Base-by-base conservation (phyloP, 2,888 invertebrate species). In the Hedychridium roseum region DNA sequence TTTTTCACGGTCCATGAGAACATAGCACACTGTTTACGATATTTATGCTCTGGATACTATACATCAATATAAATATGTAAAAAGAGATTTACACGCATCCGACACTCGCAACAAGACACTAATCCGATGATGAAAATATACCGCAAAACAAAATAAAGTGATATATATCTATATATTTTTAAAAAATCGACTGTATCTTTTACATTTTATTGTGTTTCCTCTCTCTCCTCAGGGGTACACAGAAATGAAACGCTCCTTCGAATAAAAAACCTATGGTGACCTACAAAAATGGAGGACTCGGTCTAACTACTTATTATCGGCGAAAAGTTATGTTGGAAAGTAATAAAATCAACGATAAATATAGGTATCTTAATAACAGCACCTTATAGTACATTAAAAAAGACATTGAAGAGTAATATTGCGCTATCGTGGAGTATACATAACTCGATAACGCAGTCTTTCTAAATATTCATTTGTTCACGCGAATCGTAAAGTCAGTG, bases 161-260 rank as follows among this genome's bases (percentile, higher is more conserved):
- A 65, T 68, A 73, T 74, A 74, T 73, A 74, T 75, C 73, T 68
- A 73, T 74, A 74, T 73, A 74, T 75, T 74, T 74, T 73, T 70
- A 72, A 70, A 62, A 71, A 68, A 60, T 51, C 54, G 52, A 50
- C 50, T 49, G 46, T 52, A 50, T 50, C 43, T 52, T 57, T 58
- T 36, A 42, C 49, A 42, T 58, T 60, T 53, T 52, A 64, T 59
- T 62, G 39, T 48, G 50, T 57, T 54, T 43, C 47, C 40, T 38
- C 27, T 37, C 44, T 7, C 26, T 21, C 45, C 45, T 27, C 40
- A 51, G 28, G 44, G 47, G 40, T 31, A 44, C 36, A 41, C 7
- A 18, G 15, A 20, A 27, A 5, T 3, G 34, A 34, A 34, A 9
- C 12, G 7, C n/a, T 18, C 9, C 15, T 20, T 30, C 20, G 43